Conservation (phyloP, 2,888 invertebrate species). For the Dascillus cervinus region DNA sequence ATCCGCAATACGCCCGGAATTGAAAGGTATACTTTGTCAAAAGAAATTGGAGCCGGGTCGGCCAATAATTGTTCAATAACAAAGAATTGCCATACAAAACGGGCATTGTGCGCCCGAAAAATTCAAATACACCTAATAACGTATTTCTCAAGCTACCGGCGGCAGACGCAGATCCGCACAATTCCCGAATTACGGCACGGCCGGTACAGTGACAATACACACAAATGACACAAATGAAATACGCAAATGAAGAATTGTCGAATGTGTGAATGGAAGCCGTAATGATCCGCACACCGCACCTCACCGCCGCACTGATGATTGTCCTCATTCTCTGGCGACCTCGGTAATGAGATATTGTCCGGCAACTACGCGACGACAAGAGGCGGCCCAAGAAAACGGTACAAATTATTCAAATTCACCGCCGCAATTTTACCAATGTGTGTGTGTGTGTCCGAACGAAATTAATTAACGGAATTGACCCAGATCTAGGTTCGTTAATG, state of each 20-base stretch:
- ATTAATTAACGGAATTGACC: too few relatives aligned
- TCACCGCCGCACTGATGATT: slow-evolving; percentile 22
- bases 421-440: too few relatives aligned
- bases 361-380: slow-evolving; percentile 16
- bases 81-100: slow-evolving; percentile 12
- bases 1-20: too few relatives aligned
- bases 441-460: too few relatives aligned
- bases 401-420: too few relatives aligned
- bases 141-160: slow-evolving; percentile 19
- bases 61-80: background rate
- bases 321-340: slow-evolving; percentile 27
- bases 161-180: slow-evolving; percentile 17
- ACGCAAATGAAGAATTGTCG: slow-evolving; percentile 50
- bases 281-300: slow-evolving; percentile 35
- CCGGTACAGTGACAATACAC: slow-evolving; percentile 38
- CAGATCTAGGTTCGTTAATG: too few relatives aligned
- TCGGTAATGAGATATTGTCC: slow-evolving; percentile 29
- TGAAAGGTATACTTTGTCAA: too few relatives aligned
- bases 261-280: slow-evolving; percentile 42
- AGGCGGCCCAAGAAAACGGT: slow-evolving; percentile 12
- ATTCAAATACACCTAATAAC: slow-evolving; percentile 20
- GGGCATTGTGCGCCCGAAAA: slow-evolving; percentile 15
- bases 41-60: too few relatives aligned
- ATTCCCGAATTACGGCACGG: slow-evolving; percentile 20
- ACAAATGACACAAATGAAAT: slow-evolving; percentile 49